Base-by-base conservation (phyloP, 2,888 invertebrate genomes). In the Caenorhabditis sulstoni region DNA sequence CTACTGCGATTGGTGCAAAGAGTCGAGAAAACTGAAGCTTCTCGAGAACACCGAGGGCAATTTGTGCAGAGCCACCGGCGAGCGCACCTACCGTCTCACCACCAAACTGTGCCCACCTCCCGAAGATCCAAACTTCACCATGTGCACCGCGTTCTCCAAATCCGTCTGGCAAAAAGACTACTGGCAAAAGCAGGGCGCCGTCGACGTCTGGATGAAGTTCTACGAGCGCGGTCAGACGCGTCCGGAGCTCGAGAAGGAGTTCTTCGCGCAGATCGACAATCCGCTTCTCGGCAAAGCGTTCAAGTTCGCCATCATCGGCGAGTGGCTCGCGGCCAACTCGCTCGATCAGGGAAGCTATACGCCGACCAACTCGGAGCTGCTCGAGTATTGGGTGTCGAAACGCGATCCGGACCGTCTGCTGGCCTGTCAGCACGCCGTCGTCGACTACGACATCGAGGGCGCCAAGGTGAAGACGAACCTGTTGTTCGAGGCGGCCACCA, bases 101-200 rank as follows among this genome's bases (percentile, higher is more conserved):
- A 81, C 82, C 8, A 80, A 73, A 67, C 73, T 89, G 12, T 89
- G 89, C 62, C 89, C 89, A 22, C 89, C 89, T 14, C 88, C 89
- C 16, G 88, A 89, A 73, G 88, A 89, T 75, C 87, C 87, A 7
- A 84, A 90, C 65, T 90, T 89, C 80, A 90, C 89, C 0, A 85
- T 89, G 85, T 89, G 89, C 74, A 87, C 89, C 1, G 86, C 89
- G 0, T 89, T 89, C 81, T 85, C 89, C 1, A 89, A 89, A 53
- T 85, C 86, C n/a, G 88, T 89, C n/a, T 89, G 89, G 89, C 89
- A 89, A 75, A 89, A 89, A 67, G 89, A 89, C 50, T 89, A 89
- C 67, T 89, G 89, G 89, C 89, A 89, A 71, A 89, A 89, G 62
- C 85, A 89, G 58, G 89, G 89, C 47, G 89, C 89, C 16, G 86